Evolutionary conservation across 2,797 vertebrate genomes (phyloP), one percentile per base, ranked within the genome.

Genomic region (Alexandromys oeconomus): DNA sequence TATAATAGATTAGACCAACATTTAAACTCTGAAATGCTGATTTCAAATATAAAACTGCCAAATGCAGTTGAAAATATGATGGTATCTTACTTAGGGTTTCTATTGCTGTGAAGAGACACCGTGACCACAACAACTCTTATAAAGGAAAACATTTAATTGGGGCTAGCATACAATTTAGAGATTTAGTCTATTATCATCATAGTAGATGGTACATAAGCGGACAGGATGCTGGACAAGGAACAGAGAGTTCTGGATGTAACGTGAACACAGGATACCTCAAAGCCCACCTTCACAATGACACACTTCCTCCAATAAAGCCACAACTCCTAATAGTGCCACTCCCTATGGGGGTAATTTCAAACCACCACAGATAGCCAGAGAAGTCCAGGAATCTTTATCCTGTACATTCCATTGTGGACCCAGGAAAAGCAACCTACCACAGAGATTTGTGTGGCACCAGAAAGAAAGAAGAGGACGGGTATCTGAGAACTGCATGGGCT

Each of bases 21-120:
- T 87, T 93, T 29, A 93, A 92, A 89, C 40, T 25, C 57, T 87
- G 67, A 85, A 74, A 88, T n/a, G 21, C 9, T 73, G 1, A 7
- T 61, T 93, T 89, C 23, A 48, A 54, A 80, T 59, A 37, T 63
- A 92, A 92, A 95, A n/a, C 29, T 59, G 4, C 78, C 84, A 59
- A 67, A 82, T 67, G 21, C 51, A 31, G 23, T 43, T 2, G 37
- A 77, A 9, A 77, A 2, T 27, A 51, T 27, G 46, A 40, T 69
- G 31, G 46, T 13, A 43, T 27, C 37, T 43, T 74, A 43, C 71
- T 74, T 43, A 74, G 37, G 10, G 23, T 74, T 43, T 74, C 37
- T 27, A 13, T 43, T 74, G 37, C 23, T 74, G 23, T 25, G 40
- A 43, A 73, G 71, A 40, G 37, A 73, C 37, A 73, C 21, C 21